Evolutionary conservation across 2,888 invertebrate species (phyloP), one percentile per base, ranked within the genome.

Genomic region (Ecliptopera silaceata): DNA sequence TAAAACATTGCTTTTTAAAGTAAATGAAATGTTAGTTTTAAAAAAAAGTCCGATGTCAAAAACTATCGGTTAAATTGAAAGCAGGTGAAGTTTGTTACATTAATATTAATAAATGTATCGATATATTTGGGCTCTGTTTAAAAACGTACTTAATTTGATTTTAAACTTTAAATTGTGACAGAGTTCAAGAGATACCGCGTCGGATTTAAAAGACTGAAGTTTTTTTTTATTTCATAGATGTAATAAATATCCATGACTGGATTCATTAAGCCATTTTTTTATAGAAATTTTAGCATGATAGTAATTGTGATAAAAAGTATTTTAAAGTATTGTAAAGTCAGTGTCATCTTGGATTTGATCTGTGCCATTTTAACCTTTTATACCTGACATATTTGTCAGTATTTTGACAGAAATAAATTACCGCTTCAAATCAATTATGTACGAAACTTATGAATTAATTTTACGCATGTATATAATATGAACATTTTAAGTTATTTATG

Each of bases 401-500:
- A 69, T 78, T 74, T 78, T 77, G 75, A 78, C 72, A 71, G 67
- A 72, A 74, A 17, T 60, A 56, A 64, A 53, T 69, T 69, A 64
- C 77, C 79, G 75, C 72, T 75, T 73, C 72, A 74, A 74, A 75
- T 63, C 34, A 58, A 55, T 53, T 51, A 59, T 50, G 53, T 53
- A 60, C 47, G 17, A 61, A 58, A 45, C 59, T 61, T 50, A 59
- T 41, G 18, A 42, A 51, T 68, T 68, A 70, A 73, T 82, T 82
- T 79, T 79, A 81, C 71, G 81, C 80, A 84, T 91, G 89, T 90
- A 90, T 81, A 90, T 90, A 47, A 47, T 43, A 89, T 59, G 43
- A 69, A 77, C 80, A 73, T 74, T 79, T 80, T 89, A 88, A 90
- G 82, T 89, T 88, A 91, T 91, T 91, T 91, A 91, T 90, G 87